Conservation (phyloP, 1,140 invertebrate genomes). For the Nylanderia fulva region DNA sequence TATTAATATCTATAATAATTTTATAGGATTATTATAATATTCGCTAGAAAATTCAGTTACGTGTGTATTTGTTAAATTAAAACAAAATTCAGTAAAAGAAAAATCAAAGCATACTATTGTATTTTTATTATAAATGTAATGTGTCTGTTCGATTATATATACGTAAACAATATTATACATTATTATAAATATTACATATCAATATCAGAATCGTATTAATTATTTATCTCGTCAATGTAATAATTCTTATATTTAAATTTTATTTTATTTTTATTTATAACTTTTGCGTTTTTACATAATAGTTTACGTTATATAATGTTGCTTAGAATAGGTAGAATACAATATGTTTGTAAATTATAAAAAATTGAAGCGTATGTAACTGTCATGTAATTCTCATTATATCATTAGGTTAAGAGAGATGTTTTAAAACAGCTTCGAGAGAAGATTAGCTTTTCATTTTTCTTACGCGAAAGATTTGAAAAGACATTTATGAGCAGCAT, state of each 20-base stretch:
- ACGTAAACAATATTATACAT: too few relatives aligned
- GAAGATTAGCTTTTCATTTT: slow-evolving; percentile 24
- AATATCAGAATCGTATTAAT: background rate
- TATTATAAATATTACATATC: too few relatives aligned
- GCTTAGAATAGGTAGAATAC: too few relatives aligned
- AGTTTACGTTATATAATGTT: background rate
- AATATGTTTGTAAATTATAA: background rate
- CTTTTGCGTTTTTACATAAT: slow-evolving; percentile 10
- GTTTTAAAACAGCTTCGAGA: background rate
- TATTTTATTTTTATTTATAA: background rate
- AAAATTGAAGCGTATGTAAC: background rate
- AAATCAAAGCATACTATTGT: background rate
- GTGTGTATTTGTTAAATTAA: too few relatives aligned
- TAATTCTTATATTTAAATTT: background rate
- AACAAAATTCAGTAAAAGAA: too few relatives aligned
- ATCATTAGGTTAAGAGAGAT: background rate
- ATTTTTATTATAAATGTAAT: background rate
- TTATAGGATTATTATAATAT: background rate
- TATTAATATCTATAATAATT: background rate
- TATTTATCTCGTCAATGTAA: background rate
- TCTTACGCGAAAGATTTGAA: slow-evolving; percentile 29
- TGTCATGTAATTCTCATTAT: background rate
- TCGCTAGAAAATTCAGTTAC: background rate
- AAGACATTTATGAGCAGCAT: slow-evolving; percentile 58
- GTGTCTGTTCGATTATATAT: background rate